Base-by-base conservation (phyloP, 1,140 invertebrate species). In the Hyles vespertilio region DNA sequence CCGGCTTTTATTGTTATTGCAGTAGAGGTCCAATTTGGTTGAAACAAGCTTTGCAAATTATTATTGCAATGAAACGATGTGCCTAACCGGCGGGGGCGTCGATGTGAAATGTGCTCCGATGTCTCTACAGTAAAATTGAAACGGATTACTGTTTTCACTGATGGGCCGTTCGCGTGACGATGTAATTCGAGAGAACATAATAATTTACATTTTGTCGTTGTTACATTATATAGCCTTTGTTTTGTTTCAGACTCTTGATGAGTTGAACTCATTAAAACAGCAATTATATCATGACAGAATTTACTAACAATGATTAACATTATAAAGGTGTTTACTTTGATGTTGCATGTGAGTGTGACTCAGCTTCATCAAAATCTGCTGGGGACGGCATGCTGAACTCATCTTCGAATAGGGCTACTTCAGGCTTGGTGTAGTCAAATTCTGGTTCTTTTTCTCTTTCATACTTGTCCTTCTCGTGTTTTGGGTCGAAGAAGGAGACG, bases 401-500 rank as follows among this genome's bases (percentile, higher is more conserved):
- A 32, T 61, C 45, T 51, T 46, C 54, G 43, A 36, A 33, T 32
- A 58, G 22, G 32, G 49, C 45, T 51, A 51, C 46, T n/a, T 36
- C 34, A 47, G 54, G 22, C 12, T 52, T 61, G 8, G 43, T 46
- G 10, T 69, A 63, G 3, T 70, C 70, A 32, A 56, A 64, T 0
- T 74, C 71, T 0, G 53, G 33, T 45, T 80, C 72, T 5, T 44
- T 8, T 5, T 58, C 58, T 4, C 4, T 3, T 32, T 79, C 62
- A 4, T 64, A 62, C 6, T 56, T 60, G 10, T 82, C 74, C 8
- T 72, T 73, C 66, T 88, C 77, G 51, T 85, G 84, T 32, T 87
- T 88, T 1, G 85, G 85, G 32, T 88, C 85, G 48, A 84, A 75
- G 63, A 88, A 88, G 5, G 58, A 76, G 11, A 83, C 83, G 5